Percentiles rank a stretch among this genome's conserved stretches.
phyloP scores from a whole-genome alignment of 2,113 vertebrate species.

The Gulo gulo region DNA sequence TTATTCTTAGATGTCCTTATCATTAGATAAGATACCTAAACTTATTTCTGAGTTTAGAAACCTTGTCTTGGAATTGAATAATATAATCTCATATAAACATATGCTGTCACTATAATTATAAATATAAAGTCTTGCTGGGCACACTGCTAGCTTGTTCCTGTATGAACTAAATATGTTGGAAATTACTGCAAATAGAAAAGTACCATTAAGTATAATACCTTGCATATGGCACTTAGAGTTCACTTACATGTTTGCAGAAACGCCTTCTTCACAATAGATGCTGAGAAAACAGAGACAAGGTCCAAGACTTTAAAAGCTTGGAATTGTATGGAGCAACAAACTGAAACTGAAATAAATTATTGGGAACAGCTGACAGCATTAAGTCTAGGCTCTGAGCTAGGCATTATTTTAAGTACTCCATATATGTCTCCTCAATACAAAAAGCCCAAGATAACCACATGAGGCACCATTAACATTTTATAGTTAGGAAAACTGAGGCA shows the following conservation, averaged over 20 bases:
- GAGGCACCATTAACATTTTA: background rate
- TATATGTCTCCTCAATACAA: background rate
- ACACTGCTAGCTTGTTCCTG: background rate
- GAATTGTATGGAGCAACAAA: background rate
- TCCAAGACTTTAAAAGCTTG: background rate
- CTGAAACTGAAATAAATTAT: constrained; percentile 31
- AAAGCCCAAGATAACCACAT: background rate
- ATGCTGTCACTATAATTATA: background rate
- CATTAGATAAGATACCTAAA: background rate
- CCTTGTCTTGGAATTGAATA: background rate
- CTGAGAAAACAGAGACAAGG: constrained; percentile 31
- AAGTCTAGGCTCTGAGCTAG: background rate
- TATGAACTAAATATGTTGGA: background rate
- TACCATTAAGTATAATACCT: background rate
- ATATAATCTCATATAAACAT: background rate
- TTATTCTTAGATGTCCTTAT: background rate
- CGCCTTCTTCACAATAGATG: background rate
- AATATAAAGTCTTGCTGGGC: background rate
- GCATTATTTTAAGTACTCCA: background rate
- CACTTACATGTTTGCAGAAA: background rate
- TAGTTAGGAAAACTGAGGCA: background rate
- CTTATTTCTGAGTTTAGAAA: background rate
- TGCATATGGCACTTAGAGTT: background rate
- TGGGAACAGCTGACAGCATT: background rate
- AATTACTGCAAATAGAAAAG: background rate